Percentiles rank a stretch among this genome's conserved stretches.
Evolutionary conservation across 2,113 vertebrate genomes (phyloP).

Genomic region (Austrofundulus limnaeus): DNA sequence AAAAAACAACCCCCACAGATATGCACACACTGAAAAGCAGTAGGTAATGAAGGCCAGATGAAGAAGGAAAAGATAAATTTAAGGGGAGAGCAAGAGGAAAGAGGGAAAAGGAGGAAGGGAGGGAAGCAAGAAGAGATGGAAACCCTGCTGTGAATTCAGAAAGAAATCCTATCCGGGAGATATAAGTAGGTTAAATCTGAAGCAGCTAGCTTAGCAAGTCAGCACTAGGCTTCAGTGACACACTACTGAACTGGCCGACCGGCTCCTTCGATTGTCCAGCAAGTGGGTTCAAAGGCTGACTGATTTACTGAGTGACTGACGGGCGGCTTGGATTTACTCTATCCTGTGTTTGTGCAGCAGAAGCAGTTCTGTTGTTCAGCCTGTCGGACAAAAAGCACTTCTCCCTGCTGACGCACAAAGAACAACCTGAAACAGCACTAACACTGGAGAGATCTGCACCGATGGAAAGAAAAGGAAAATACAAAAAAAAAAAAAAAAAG

Average conservation of each 20-base stretch:
- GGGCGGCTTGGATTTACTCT: conserved; percentile 62
- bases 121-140: conserved; percentile 20
- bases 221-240: conserved; percentile 63
- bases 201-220: conserved; percentile 65
- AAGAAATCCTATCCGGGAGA: conserved; percentile 35
- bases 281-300: conserved; percentile 57
- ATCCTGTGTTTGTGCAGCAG: conserved; percentile 70
- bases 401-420: conserved; percentile 63
- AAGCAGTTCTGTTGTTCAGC: conserved; percentile 76
- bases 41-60: conserved; percentile 57
- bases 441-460: conserved; percentile 50
- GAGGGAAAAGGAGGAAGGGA: not conserved
- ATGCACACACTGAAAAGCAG: conserved; percentile 26
- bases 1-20: conserved; percentile 55
- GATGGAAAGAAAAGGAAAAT: conserved; percentile 20
- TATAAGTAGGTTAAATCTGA: conserved; percentile 68
- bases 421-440: conserved; percentile 76
- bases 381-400: conserved; percentile 60
- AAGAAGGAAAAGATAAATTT: conserved; percentile 21
- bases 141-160: conserved; percentile 24
- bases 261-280: conserved; percentile 65
- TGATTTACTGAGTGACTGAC: conserved; percentile 61
- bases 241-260: conserved; percentile 58
- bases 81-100: conserved; percentile 19
- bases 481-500: no score